Conservation (phyloP, 2,797 vertebrate species). For the Gallinago nigripennis region DNA sequence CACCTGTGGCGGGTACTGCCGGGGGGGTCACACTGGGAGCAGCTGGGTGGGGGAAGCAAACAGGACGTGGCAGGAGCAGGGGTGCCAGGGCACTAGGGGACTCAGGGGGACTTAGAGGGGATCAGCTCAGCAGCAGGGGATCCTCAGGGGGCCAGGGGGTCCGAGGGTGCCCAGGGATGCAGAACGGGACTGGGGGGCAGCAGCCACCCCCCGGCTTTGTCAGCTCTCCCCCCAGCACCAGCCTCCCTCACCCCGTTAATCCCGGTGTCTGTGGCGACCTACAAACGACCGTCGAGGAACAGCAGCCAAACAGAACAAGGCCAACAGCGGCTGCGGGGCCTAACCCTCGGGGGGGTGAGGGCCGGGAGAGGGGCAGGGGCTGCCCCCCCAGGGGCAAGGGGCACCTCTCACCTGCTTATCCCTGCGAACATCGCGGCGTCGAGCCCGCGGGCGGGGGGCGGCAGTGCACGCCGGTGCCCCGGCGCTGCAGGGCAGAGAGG, state of each 20-base stretch:
- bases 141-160: neutral
- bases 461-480: neutral
- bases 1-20: conserved; percentile 74
- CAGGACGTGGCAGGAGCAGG: neutral
- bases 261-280: neutral
- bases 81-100: too few relatives aligned
- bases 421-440: neutral
- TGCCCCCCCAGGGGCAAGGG: too few relatives aligned
- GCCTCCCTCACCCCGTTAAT: neutral
- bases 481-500: too few relatives aligned
- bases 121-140: too few relatives aligned
- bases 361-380: neutral
- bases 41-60: neutral
- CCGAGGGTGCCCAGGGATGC: neutral
- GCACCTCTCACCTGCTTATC: conserved; percentile 11
- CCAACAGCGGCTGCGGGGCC: neutral
- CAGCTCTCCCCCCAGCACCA: neutral
- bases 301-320: neutral
- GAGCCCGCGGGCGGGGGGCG: neutral
- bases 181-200: neutral
- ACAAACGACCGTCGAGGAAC: neutral
- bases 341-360: neutral
- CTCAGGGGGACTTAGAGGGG: too few relatives aligned
- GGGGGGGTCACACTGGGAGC: neutral
- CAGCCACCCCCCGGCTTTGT: neutral